These are phyloP conservation scores for Agrotis segetum DNA, from an alignment of 2,888 invertebrate species.

Conservation along the genomic window DNA sequence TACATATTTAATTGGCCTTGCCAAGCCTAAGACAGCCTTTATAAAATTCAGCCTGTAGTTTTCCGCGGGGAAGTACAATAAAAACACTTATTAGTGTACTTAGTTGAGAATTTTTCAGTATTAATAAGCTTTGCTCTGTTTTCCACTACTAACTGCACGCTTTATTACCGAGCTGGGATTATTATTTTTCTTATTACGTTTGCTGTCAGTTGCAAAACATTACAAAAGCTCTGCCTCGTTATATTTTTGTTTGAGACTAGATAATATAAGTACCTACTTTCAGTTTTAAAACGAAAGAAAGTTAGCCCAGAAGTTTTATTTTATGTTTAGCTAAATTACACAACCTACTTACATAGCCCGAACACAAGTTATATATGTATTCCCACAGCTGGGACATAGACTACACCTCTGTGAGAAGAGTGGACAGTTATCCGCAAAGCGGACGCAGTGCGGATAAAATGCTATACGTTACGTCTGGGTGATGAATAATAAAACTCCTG, in stretches of 20 bases:
- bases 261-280: not conserved
- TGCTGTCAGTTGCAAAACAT: conserved; percentile 17
- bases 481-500: not conserved
- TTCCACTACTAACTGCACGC: conserved; percentile 21
- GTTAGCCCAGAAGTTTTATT: not conserved
- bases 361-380: not conserved
- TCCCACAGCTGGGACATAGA: not conserved
- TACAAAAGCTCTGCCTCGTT: conserved; percentile 11
- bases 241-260: conserved; percentile 22
- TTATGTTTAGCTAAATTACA: not conserved
- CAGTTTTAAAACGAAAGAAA: not conserved
- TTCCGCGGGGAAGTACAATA: conserved; percentile 27
- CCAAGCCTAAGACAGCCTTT: too few species aligned
- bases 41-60: conserved; percentile 12
- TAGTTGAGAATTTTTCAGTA: conserved; percentile 35
- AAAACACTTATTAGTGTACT: conserved; percentile 17
- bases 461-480: not conserved
- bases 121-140: conserved; percentile 35
- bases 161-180: conserved; percentile 34
- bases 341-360: not conserved
- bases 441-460: not conserved
- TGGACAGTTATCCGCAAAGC: not conserved
- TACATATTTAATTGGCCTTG: too few species aligned
- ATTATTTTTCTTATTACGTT: conserved; percentile 43
- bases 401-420: not conserved